Percentiles rank a stretch among this genome's conserved stretches.
phyloP scores from a whole-genome alignment of 2,888 invertebrate species.

The Dolichomitus sp. region DNA sequence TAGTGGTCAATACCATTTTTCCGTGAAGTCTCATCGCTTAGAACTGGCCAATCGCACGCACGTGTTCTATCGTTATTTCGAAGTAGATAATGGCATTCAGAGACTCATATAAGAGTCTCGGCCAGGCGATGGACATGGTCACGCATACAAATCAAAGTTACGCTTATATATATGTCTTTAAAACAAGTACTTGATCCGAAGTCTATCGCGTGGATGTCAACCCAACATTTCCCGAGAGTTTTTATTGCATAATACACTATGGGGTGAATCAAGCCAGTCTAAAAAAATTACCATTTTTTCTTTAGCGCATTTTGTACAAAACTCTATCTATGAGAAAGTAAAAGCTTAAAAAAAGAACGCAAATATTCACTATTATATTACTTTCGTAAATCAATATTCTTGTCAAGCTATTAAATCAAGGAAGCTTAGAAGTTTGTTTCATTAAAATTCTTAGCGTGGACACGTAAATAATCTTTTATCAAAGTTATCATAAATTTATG shows the following conservation, averaged over 20 bases:
- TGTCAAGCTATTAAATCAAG: too few species aligned
- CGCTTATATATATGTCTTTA: conserved; percentile 26
- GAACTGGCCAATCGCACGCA: conserved; percentile 6
- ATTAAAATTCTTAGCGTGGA: too few species aligned
- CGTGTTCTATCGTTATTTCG: conserved; percentile 36
- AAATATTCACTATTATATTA: too few species aligned
- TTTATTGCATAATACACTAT: conserved; percentile 30
- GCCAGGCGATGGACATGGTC: conserved; percentile 38
- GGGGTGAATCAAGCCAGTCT: background rate
- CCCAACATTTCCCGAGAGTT: conserved; percentile 5
- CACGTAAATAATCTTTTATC: too few species aligned
- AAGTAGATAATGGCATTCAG: conserved; percentile 5
- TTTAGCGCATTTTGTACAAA: too few species aligned
- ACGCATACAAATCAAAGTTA: conserved; percentile 55
- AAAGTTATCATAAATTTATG: too few species aligned
- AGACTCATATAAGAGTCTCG: conserved; percentile 36
- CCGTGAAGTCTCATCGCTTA: conserved; percentile 3
- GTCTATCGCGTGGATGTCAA: conserved; percentile 26
- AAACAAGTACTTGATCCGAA: background rate
- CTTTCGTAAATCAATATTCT: too few species aligned
- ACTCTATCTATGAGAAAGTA: too few species aligned
- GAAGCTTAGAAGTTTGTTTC: too few species aligned
- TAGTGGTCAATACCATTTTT: conserved; percentile 40
- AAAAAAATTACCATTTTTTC: background rate
- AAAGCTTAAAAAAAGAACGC: too few species aligned